A percentile compares a stretch with the other conserved stretches of the same genome.
Conservation (phyloP, 2,113 vertebrate genomes). For the Athene cunicularia region DNA sequence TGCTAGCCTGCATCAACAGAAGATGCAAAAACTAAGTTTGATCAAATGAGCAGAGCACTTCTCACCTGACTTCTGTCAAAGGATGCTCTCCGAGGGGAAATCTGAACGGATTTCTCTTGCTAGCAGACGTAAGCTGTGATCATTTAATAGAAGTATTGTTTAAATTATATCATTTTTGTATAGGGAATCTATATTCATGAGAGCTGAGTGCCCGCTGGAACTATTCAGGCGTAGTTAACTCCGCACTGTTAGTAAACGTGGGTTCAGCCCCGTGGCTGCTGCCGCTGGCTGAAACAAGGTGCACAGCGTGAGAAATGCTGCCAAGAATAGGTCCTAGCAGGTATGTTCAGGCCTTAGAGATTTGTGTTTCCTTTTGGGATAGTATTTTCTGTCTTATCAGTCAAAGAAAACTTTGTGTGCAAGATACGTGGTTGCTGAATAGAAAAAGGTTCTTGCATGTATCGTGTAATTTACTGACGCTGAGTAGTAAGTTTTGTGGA, state of each 20-base stretch:
- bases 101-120: background rate
- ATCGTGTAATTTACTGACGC: conserved; percentile 24
- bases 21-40: fast-evolving
- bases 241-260: no score
- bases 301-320: background rate
- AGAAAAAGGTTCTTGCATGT: background rate
- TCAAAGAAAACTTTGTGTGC: background rate
- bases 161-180: background rate
- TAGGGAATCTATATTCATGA: background rate
- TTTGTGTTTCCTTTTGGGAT: background rate
- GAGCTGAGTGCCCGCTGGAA: background rate
- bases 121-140: background rate
- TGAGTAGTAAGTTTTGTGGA: background rate
- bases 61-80: background rate
- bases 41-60: fast-evolving
- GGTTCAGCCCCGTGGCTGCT: background rate
- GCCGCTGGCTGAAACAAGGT: background rate
- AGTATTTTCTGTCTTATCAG: background rate
- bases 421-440: background rate
- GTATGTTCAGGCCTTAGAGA: background rate
- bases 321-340: background rate
- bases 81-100: background rate
- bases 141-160: background rate
- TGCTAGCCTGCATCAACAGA: background rate
- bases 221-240: background rate